These are phyloP conservation scores for Napeogenes inachia DNA, from an alignment of 2,888 invertebrate genomes.

Conservation along the genomic window DNA sequence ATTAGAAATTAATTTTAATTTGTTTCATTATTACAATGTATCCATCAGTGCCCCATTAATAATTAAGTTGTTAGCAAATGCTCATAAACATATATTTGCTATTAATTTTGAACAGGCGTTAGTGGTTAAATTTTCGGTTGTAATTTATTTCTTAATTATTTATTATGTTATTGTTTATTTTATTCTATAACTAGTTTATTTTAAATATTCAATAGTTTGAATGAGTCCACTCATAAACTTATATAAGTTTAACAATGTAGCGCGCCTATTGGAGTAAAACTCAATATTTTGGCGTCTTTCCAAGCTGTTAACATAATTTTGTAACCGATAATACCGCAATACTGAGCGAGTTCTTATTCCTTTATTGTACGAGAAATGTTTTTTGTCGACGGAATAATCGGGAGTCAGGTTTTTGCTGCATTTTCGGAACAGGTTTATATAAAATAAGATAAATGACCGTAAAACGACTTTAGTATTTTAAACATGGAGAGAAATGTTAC, in stretches of 20 bases:
- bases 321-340: conserved; percentile 20
- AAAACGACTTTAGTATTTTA: too few relatives aligned
- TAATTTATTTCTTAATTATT: not conserved
- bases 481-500: too few relatives aligned
- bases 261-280: conserved; percentile 14
- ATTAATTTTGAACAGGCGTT: conserved; percentile 3
- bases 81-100: not conserved
- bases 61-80: not conserved
- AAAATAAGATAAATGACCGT: too few relatives aligned
- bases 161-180: not conserved
- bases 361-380: not conserved
- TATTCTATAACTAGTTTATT: not conserved
- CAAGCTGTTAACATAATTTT: conserved; percentile 31
- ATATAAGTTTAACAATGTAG: conserved; percentile 9
- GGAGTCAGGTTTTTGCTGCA: not conserved
- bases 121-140: not conserved
- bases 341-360: not conserved
- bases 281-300: conserved; percentile 20
- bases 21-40: not conserved
- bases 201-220: conserved; percentile 1
- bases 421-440: too few relatives aligned
- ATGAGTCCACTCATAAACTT: conserved; percentile 2
- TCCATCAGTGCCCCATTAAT: conserved; percentile 16
- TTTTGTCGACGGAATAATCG: not conserved
- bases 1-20: conserved; percentile 2